Evolutionary conservation across 2,888 invertebrate genomes (phyloP).

Genomic region (Hyposoter didymator): DNA sequence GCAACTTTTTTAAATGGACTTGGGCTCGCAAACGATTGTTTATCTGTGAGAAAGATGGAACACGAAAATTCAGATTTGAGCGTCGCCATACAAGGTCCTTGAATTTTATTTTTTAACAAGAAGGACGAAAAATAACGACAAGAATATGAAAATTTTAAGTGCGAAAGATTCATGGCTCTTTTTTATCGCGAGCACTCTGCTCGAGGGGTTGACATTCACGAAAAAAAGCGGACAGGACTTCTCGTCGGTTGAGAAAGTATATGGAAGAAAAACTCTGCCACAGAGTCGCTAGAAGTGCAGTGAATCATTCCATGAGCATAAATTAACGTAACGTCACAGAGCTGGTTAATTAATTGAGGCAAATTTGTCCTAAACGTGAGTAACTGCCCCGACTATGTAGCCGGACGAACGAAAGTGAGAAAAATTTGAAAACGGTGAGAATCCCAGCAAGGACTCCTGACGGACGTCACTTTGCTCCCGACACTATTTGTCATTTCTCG

Average conservation of each 20-base stretch:
- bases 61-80: no score
- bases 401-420: constrained; percentile 58
- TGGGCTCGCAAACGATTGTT: no score
- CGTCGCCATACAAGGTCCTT: no score
- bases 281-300: constrained; percentile 70
- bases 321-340: constrained; percentile 81
- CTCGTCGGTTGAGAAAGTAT: constrained; percentile 34
- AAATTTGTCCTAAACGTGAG: constrained; percentile 82
- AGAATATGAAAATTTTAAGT: neutral
- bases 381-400: constrained; percentile 77
- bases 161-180: constrained; percentile 1
- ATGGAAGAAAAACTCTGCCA: constrained; percentile 29
- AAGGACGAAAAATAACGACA: neutral
- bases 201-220: constrained; percentile 17
- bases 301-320: constrained; percentile 82
- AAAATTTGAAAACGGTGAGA: constrained; percentile 48
- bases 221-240: constrained; percentile 28
- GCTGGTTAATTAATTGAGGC: constrained; percentile 83
- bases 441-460: constrained; percentile 13
- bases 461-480: constrained; percentile 20
- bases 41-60: no score
- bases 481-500: constrained; percentile 32
- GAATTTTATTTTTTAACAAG: neutral
- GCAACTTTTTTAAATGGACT: no score
- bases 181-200: neutral